Conservation (phyloP, 2,113 vertebrate genomes). For the Mastomys natalensis region DNA sequence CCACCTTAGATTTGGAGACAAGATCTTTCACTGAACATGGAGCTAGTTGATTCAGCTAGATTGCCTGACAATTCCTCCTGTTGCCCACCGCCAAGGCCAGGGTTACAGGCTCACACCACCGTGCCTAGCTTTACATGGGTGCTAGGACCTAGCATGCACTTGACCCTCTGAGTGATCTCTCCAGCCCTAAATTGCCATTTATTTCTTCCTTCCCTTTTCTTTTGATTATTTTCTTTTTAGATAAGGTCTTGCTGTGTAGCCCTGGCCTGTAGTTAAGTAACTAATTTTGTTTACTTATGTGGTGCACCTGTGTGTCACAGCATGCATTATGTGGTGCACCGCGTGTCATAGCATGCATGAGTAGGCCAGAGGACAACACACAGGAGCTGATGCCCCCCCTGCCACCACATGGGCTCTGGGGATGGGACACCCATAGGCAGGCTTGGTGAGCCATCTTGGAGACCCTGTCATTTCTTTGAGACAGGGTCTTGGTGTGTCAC, state of each 20-base stretch:
- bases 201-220: background rate
- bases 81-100: background rate
- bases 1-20: background rate
- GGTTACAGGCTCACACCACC: background rate
- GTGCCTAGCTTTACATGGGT: too few relatives aligned
- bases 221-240: background rate
- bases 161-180: background rate
- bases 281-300: background rate
- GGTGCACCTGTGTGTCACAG: accelerated
- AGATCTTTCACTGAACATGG: background rate
- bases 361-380: background rate
- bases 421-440: too few relatives aligned
- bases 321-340: too few relatives aligned
- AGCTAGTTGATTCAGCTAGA: background rate
- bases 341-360: accelerated
- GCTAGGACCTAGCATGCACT: too few relatives aligned
- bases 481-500: background rate
- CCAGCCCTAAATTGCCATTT: background rate
- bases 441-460: background rate
- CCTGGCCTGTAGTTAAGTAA: background rate
- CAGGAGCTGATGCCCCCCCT: background rate
- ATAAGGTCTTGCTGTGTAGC: background rate
- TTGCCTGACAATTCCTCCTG: background rate
- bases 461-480: background rate
- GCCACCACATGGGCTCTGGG: background rate